phyloP scores from a whole-genome alignment of 2,113 vertebrate genomes.

The Engraulis encrasicolus region DNA sequence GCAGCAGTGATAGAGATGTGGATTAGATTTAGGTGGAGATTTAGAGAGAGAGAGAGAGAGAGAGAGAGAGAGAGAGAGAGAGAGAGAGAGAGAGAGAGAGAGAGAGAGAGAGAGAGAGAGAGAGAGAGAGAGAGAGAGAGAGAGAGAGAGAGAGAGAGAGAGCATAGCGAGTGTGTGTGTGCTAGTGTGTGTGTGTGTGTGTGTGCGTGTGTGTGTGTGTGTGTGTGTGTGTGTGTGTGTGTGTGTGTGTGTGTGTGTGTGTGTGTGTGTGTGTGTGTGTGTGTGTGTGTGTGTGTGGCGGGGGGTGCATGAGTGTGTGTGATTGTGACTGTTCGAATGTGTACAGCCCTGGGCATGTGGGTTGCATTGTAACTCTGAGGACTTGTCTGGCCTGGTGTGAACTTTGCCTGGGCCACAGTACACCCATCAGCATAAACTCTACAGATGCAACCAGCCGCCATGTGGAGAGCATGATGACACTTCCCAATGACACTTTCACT shows the following conservation, averaged over 20 bases:
- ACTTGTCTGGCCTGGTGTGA: neutral
- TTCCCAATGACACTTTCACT: too few species aligned
- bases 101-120: neutral
- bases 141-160: neutral
- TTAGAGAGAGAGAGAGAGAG: too few species aligned
- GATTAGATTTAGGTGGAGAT: neutral
- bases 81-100: neutral
- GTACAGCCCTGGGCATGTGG: too few species aligned
- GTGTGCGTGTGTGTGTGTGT: neutral
- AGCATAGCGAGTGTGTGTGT: neutral
- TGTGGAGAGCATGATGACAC: neutral
- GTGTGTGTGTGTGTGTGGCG: too few species aligned
- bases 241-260: too few species aligned
- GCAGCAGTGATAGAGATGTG: neutral
- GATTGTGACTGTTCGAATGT: too few species aligned
- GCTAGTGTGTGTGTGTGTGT: neutral
- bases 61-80: neutral
- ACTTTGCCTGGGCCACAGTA: too few species aligned
- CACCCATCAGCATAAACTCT: neutral
- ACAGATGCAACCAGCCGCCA: neutral
- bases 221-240: neutral
- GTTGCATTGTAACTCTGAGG: too few species aligned
- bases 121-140: neutral
- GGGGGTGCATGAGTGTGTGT: too few species aligned
- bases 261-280: too few species aligned